phyloP scores from a whole-genome alignment of 1,140 invertebrate species.

The Nephotettix cincticeps region DNA sequence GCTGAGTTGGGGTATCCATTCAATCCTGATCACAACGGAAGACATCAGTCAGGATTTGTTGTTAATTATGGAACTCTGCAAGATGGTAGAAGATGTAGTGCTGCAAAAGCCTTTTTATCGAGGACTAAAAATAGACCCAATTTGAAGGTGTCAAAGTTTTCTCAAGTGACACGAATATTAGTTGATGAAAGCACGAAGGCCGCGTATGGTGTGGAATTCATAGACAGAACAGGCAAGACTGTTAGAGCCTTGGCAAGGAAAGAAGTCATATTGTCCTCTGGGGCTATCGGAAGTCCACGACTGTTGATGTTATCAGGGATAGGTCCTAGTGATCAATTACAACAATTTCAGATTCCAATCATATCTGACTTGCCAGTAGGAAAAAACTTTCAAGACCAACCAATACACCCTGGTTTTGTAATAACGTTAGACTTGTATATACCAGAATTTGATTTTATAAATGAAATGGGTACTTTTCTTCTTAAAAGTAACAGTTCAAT shows the following conservation, averaged over 20 bases:
- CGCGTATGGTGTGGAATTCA: constrained; percentile 50
- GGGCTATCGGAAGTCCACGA: constrained; percentile 75
- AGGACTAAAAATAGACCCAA: constrained; percentile 60
- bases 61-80: constrained; percentile 44
- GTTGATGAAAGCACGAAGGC: constrained; percentile 57
- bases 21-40: constrained; percentile 83
- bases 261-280: constrained; percentile 68
- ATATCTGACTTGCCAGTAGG: constrained; percentile 73
- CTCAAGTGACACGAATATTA: constrained; percentile 60
- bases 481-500: constrained; percentile 60
- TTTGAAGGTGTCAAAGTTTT: constrained; percentile 57
- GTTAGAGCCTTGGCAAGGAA: constrained; percentile 55
- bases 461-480: constrained; percentile 70
- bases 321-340: constrained; percentile 72
- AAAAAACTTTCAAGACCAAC: constrained; percentile 86
- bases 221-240: constrained; percentile 46
- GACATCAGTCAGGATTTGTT: constrained; percentile 52
- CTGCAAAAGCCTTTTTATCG: constrained; percentile 52
- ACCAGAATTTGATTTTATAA: constrained; percentile 73
- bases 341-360: constrained; percentile 64
- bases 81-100: constrained; percentile 24
- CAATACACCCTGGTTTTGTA: constrained; percentile 78
- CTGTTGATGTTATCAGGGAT: constrained; percentile 84
- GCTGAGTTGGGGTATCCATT: constrained; percentile 82
- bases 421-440: constrained; percentile 76